Percentiles rank a stretch among this genome's conserved stretches.
Evolutionary conservation across 2,113 vertebrate genomes (phyloP).

Genomic region (Brachypodius melanocephalos): DNA sequence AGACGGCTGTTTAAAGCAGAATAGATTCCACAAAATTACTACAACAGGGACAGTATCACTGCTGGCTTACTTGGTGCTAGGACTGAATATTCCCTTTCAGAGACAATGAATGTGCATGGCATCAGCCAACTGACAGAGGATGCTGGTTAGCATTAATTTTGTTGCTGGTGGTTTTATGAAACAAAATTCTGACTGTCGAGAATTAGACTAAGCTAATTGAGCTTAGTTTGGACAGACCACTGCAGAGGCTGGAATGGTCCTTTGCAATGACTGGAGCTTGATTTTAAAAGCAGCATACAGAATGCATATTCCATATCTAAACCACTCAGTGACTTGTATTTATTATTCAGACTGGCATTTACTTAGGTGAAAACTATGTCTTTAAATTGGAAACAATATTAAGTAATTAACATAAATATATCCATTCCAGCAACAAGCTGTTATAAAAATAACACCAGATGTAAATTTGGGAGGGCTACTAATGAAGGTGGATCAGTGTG

Average conservation of each 20-base stretch:
- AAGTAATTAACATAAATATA: slow-evolving; percentile 18
- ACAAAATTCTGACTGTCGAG: background rate
- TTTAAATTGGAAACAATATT: slow-evolving; percentile 14
- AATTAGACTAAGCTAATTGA: background rate
- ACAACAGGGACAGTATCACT: background rate
- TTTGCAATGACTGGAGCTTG: background rate
- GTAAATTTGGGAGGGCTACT: background rate
- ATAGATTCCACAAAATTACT: background rate
- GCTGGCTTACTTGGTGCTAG: background rate
- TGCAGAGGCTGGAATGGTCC: background rate
- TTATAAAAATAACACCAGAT: background rate
- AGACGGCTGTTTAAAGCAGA: background rate
- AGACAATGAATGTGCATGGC: background rate
- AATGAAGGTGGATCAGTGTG: background rate
- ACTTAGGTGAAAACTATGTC: background rate
- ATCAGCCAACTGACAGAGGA: background rate
- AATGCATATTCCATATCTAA: background rate
- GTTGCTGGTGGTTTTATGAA: background rate
- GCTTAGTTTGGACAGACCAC: background rate
- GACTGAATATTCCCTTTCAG: background rate
- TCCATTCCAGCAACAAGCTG: background rate
- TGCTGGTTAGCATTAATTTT: background rate
- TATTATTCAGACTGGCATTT: background rate
- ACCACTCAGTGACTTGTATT: background rate
- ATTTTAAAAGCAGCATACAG: background rate